Evolutionary conservation across 2,113 vertebrate species (phyloP).

Genomic region (Axis porcinus): DNA sequence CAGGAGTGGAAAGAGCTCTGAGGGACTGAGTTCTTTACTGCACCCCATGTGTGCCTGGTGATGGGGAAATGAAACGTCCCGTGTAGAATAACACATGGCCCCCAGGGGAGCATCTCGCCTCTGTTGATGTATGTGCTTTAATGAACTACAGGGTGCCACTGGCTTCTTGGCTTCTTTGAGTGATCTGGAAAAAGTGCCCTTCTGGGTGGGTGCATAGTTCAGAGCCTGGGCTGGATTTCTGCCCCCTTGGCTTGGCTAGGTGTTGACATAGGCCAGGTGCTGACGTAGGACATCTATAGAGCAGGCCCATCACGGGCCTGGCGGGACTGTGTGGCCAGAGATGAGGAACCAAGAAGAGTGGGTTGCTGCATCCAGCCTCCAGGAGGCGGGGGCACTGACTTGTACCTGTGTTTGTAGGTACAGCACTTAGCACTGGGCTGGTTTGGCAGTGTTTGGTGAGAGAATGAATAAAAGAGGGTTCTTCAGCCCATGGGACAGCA

Average conservation of each 20-base stretch:
- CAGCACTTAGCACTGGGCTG: fast-evolving
- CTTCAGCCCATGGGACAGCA: neutral
- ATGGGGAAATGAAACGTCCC: neutral
- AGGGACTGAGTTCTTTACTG: neutral
- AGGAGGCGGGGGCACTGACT: neutral
- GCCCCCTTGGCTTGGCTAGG: neutral
- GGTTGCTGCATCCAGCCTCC: neutral
- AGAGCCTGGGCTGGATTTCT: neutral
- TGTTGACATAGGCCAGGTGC: neutral
- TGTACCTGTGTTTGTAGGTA: neutral
- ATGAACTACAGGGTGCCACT: neutral
- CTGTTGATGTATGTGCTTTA: neutral
- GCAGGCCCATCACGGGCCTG: neutral
- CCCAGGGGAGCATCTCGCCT: neutral
- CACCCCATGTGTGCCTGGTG: neutral
- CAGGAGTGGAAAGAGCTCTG: fast-evolving
- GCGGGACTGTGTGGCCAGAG: neutral
- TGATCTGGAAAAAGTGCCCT: neutral
- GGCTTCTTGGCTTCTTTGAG: neutral
- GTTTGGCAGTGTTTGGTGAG: neutral
- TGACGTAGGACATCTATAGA: neutral
- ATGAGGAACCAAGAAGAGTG: neutral
- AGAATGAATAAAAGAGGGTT: neutral
- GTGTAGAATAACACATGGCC: fast-evolving
- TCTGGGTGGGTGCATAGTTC: neutral